Evolutionary conservation across 2,888 invertebrate species (phyloP), one percentile per base, ranked within the genome.

Genomic region (Aromia moschata): DNA sequence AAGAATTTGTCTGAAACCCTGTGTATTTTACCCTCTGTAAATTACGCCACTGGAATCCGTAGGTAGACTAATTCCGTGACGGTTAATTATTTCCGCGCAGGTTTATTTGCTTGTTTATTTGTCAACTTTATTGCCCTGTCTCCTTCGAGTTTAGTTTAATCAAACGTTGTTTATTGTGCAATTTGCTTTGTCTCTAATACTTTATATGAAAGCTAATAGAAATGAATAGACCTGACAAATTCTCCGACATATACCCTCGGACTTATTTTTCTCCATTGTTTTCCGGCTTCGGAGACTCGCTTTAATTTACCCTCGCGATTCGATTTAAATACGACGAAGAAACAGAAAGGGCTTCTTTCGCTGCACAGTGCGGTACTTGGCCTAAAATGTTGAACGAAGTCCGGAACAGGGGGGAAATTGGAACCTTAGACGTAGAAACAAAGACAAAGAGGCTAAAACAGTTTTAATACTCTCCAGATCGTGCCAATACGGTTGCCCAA

Each of bases 141-240:
- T 56, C 5, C 18, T 30, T 16, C 37, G 16, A 36, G 49, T 56
- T 33, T 11, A 46, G 18, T 31, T 56, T 14, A 49, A 56, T 44
- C 49, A 47, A 56, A 51, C 44, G 49, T 51, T 51, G 49, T 56
- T 51, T 44, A 49, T 56, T 51, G 49, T 46, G 49, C 40, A 49
- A 51, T 56, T 56, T 37, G 12, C 46, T 10, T 36, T 43, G 49
- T 37, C 49, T 38, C 18, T 49, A 37, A 49, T 37, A 46, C 16
- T 46, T 36, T 49, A 30, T 40, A 40, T 51, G 49, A 49, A 49
- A 51, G 30, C 40, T 30, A 30, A 40, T 51, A 25, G 30, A 51
- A 51, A 40, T 40, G 40, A 40, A 40, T 40, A 14, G 25, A 33
- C 33, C 9, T 31, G n/a, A 37, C 47, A 38, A 11, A 20, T 41